phyloP scores from a whole-genome alignment of 1,140 invertebrate species.

The Aphaenogaster floridana region DNA sequence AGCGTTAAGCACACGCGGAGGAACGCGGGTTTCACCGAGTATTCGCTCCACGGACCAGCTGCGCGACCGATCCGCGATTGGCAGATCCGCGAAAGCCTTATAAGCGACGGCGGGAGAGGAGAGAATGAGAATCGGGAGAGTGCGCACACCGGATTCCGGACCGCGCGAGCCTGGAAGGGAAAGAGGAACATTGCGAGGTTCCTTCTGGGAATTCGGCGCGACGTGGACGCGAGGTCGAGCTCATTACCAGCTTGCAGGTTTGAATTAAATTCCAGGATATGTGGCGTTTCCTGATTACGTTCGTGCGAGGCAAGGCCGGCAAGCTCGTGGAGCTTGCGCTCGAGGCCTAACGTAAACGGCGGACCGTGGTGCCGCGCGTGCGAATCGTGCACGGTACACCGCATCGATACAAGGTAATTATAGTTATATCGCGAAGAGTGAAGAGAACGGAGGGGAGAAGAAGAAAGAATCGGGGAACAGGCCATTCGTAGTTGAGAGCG shows the following conservation, averaged over 20 bases:
- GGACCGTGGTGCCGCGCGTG: constrained; percentile 19
- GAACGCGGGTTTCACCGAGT: constrained; percentile 48
- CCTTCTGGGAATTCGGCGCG: neutral
- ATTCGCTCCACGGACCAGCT: constrained; percentile 57
- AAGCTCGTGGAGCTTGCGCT: constrained; percentile 57
- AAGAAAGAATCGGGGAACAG: constrained; percentile 54
- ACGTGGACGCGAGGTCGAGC: constrained; percentile 25
- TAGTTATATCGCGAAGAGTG: constrained; percentile 48
- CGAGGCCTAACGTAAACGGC: constrained; percentile 50
- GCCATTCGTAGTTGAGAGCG: constrained; percentile 75
- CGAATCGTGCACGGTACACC: constrained; percentile 27
- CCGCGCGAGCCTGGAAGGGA: neutral
- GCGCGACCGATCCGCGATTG: constrained; percentile 48
- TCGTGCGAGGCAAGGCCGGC: constrained; percentile 39
- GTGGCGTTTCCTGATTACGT: constrained; percentile 33
- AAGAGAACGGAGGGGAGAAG: constrained; percentile 30
- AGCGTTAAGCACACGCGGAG: constrained; percentile 74
- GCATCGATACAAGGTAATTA: constrained; percentile 48
- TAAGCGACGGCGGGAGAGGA: constrained; percentile 61
- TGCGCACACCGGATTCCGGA: neutral
- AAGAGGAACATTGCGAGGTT: constrained; percentile 12
- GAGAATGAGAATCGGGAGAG: neutral
- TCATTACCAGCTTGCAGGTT: constrained; percentile 24
- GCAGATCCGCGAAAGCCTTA: constrained; percentile 63
- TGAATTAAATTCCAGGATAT: neutral